These are phyloP conservation scores for Wasmannia auropunctata DNA, from an alignment of 1,140 invertebrate genomes.

Conservation along the genomic window DNA sequence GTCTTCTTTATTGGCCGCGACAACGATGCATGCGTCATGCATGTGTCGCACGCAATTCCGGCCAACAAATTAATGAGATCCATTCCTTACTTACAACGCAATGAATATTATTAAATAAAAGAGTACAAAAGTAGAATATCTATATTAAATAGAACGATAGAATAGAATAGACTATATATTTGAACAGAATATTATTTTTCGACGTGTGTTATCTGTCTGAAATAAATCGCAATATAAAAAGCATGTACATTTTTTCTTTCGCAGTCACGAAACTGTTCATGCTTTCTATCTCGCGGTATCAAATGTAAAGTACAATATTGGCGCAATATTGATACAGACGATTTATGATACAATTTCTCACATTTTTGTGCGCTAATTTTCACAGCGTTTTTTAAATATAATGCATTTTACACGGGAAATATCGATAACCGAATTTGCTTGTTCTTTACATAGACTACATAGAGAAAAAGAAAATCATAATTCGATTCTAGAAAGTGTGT, in stretches of 20 bases:
- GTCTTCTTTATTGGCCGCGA: conserved; percentile 75
- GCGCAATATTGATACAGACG: background rate
- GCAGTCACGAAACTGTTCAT: background rate
- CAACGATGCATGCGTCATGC: conserved; percentile 33
- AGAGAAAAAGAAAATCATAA: conserved; percentile 20
- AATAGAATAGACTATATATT: too few species aligned
- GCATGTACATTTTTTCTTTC: background rate
- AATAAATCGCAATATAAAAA: background rate
- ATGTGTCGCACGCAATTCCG: conserved; percentile 34
- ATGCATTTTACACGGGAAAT: background rate
- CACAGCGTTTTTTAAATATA: background rate
- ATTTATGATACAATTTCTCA: background rate
- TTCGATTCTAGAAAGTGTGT: background rate
- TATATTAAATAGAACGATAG: background rate
- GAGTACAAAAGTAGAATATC: too few species aligned
- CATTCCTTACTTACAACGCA: background rate
- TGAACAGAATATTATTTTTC: background rate
- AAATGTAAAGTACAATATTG: background rate
- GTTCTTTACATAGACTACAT: too few species aligned
- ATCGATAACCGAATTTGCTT: background rate
- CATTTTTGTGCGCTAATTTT: conserved; percentile 10
- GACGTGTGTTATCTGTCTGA: background rate
- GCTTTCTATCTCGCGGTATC: background rate
- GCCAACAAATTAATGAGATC: conserved; percentile 23
- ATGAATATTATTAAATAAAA: background rate